These are phyloP conservation scores for Erynnis tages DNA, from an alignment of 2,888 invertebrate species.

Conservation along the genomic window DNA sequence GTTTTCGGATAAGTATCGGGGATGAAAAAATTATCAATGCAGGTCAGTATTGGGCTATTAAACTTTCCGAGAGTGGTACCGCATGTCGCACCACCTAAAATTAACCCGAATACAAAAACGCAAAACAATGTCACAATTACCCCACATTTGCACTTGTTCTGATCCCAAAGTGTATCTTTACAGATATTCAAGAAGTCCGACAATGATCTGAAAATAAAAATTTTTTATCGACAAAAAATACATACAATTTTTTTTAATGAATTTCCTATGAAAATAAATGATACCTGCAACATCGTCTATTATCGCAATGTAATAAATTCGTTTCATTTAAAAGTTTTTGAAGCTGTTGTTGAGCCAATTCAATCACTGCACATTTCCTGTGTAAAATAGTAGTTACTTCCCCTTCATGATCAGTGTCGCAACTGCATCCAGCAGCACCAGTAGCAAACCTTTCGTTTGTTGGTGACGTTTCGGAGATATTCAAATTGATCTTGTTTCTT, in stretches of 20 bases:
- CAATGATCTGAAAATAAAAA: constrained; percentile 51
- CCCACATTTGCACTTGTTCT: constrained; percentile 49
- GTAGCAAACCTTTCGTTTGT: constrained; percentile 40
- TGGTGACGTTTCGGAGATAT: constrained; percentile 44
- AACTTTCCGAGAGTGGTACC: constrained; percentile 58
- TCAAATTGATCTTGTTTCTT: constrained; percentile 43
- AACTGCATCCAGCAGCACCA: constrained; percentile 49
- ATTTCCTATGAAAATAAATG: not conserved
- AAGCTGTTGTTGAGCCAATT: constrained; percentile 65
- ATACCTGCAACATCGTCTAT: constrained; percentile 60
- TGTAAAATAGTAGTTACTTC: constrained; percentile 66
- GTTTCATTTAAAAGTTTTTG: constrained; percentile 63
- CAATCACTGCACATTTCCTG: constrained; percentile 69
- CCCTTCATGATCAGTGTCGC: constrained; percentile 54
- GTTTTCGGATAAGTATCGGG: constrained; percentile 43
- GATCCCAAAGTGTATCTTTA: constrained; percentile 48
- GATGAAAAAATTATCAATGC: constrained; percentile 62
- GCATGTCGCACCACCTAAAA: constrained; percentile 66
- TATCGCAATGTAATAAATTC: constrained; percentile 57
- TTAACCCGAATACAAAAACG: constrained; percentile 52
- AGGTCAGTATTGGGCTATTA: constrained; percentile 63
- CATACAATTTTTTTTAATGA: not conserved
- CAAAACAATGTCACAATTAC: constrained; percentile 42
- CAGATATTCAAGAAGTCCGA: constrained; percentile 57
- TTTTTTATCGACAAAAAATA: not conserved